Conservation (phyloP, 1,140 invertebrate genomes). For the Drosophila baimaii region DNA sequence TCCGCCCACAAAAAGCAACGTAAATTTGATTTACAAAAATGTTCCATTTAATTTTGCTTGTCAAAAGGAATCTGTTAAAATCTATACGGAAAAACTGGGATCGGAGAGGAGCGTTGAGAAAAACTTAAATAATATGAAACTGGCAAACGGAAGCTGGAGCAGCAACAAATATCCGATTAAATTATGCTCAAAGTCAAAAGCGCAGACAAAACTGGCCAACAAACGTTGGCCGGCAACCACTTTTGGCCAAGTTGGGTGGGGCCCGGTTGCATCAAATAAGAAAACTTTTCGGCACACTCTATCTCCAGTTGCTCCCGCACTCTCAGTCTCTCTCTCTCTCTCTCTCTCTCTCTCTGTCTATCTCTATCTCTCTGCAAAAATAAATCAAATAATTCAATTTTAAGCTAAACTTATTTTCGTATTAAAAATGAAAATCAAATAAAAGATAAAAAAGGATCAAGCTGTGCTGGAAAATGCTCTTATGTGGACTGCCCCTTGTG, state of each 20-base stretch:
- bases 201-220: slow-evolving; percentile 73
- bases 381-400: slow-evolving; percentile 84
- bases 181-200: slow-evolving; percentile 82
- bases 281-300: slow-evolving; percentile 67
- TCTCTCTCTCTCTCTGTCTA: slow-evolving; percentile 34
- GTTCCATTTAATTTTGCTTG: slow-evolving; percentile 53
- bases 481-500: slow-evolving; percentile 49
- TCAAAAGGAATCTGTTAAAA: slow-evolving; percentile 64
- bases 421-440: slow-evolving; percentile 84
- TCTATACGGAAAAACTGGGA: slow-evolving; percentile 32
- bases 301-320: slow-evolving; percentile 13
- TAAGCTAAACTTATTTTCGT: slow-evolving; percentile 83
- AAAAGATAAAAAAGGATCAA: slow-evolving; percentile 83
- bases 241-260: slow-evolving; percentile 42
- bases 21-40: slow-evolving; percentile 66
- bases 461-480: slow-evolving; percentile 69
- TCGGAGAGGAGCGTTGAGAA: slow-evolving; percentile 6
- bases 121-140: slow-evolving; percentile 78
- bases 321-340: too few relatives aligned
- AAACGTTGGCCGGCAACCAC: slow-evolving; percentile 64
- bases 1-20: slow-evolving; percentile 19
- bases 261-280: slow-evolving; percentile 62
- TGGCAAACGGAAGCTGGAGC: slow-evolving; percentile 46
- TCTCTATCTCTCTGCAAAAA: slow-evolving; percentile 54
- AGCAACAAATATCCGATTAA: slow-evolving; percentile 80